Evolutionary conservation across 2,113 vertebrate species (phyloP), one percentile per base, ranked within the genome.

Genomic region (Globicephala melas): DNA sequence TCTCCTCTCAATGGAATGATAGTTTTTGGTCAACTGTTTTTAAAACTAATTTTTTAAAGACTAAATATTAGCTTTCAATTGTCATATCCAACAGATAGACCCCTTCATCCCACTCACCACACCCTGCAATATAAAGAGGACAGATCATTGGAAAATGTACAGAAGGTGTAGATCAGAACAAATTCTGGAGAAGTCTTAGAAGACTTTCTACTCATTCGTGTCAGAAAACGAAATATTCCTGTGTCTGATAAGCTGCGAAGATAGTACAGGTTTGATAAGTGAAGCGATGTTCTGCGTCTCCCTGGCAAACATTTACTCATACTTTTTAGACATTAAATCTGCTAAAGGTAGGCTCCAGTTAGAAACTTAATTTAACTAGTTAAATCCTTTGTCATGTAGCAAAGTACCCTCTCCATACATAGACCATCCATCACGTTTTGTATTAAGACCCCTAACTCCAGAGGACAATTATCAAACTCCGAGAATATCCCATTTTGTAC

Each of bases 221-320:
- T 53, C 5, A 76, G 76, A 93, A 94, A 95, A 65, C 1, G 6
- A 55, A 55, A 79, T 85, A 90, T 44, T 91, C 31, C 33, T 94
- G 26, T 47, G 55, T 87, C 82, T 92, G 86, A 83, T 90, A 95
- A 87, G 62, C 74, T 95, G 17, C 74, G 79, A 93, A 97, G 95
- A 90, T 36, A 80, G 50, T 67, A 60, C 79, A 53, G n/a, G 17
- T 76, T 93, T 97, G 86, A 55, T 84, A 71, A 88, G 87, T 58
- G 47, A 76, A 71, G 63, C 87, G 86, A 55, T 70, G 90, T 92
- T 95, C 87, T 96, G 62, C 28, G 92, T 74, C 82, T 96, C 41
- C 53, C 36, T 74, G 80, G 17, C 70, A 97, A 96, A 96, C 96
- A 95, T 93, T 97, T 86, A 79, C 62, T 96, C 62, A 73, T 89